These are phyloP conservation scores for Drosophila navojoa DNA, from an alignment of 1,140 invertebrate genomes.

Conservation along the genomic window DNA sequence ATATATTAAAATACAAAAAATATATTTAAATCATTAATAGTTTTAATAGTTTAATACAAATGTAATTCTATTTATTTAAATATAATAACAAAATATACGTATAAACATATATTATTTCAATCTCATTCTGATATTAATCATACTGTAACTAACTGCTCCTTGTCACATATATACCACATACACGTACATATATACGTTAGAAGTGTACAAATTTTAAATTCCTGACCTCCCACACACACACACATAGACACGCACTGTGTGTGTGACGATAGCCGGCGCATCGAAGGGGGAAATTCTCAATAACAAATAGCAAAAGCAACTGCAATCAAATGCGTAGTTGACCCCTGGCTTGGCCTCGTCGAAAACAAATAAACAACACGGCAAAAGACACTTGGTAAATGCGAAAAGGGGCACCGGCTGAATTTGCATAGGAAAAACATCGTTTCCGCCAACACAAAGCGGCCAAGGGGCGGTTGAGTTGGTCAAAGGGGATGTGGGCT, in stretches of 20 bases:
- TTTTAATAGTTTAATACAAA: no score
- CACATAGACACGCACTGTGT: constrained; percentile 28
- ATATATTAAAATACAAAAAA: no score
- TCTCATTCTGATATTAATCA: background rate
- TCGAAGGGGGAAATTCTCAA: constrained; percentile 30
- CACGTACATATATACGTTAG: background rate
- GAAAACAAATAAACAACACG: constrained; percentile 55
- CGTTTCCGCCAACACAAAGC: constrained; percentile 59
- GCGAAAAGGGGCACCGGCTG: constrained; percentile 42
- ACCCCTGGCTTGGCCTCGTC: constrained; percentile 50
- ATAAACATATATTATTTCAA: no score
- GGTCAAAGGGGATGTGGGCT: no score
- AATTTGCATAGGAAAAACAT: constrained; percentile 59
- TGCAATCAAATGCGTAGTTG: constrained; percentile 62
- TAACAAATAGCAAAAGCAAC: constrained; percentile 17
- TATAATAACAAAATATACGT: no score
- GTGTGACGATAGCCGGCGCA: background rate
- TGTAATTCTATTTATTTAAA: no score
- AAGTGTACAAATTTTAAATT: constrained; percentile 39
- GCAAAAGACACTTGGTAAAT: constrained; percentile 54
- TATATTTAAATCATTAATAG: no score
- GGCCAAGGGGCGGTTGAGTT: constrained; percentile 31
- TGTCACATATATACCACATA: no score
- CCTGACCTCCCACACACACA: constrained; percentile 47
- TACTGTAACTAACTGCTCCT: no score